Percentiles rank a stretch among this genome's conserved stretches.
Conservation (phyloP, 2,888 invertebrate species). For the Plutella xylostella region DNA sequence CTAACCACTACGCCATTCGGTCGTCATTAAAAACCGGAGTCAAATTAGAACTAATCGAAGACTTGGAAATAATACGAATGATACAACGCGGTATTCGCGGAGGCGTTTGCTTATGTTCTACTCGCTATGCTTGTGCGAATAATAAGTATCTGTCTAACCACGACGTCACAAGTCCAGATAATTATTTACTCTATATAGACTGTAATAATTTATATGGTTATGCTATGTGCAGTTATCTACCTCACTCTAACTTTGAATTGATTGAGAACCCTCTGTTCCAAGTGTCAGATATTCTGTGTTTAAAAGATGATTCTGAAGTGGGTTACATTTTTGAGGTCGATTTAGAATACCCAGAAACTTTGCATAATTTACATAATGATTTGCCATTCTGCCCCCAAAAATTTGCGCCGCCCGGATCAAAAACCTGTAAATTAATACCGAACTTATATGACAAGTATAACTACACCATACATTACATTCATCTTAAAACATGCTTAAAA, state of each 20-base stretch:
- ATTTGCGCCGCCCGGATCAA: no score
- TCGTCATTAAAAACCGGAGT: no score
- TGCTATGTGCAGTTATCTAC: slow-evolving; percentile 20
- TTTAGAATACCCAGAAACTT: slow-evolving; percentile 13
- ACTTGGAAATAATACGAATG: no score
- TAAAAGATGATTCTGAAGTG: slow-evolving; percentile 12
- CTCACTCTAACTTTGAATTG: slow-evolving; percentile 19
- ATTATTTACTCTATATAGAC: slow-evolving; percentile 25
- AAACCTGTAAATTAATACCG: no score
- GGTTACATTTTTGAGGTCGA: slow-evolving; percentile 24
- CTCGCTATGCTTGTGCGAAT: slow-evolving; percentile 21
- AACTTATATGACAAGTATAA: no score
- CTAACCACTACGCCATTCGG: no score
- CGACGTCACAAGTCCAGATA: slow-evolving; percentile 14
- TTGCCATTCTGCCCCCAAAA: no score
- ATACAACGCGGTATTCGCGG: slow-evolving; percentile 22
- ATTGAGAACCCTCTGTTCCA: not conserved
- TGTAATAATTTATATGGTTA: slow-evolving; percentile 28
- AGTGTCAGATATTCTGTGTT: slow-evolving; percentile 2
- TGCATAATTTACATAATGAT: not conserved
- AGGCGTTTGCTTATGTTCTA: no score
- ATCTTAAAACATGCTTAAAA: no score
- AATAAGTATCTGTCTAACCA: slow-evolving; percentile 20
- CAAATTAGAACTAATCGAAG: no score
- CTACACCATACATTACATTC: no score